These are phyloP conservation scores for Indri indri DNA, from an alignment of 2,113 vertebrate species.

Conservation along the genomic window DNA sequence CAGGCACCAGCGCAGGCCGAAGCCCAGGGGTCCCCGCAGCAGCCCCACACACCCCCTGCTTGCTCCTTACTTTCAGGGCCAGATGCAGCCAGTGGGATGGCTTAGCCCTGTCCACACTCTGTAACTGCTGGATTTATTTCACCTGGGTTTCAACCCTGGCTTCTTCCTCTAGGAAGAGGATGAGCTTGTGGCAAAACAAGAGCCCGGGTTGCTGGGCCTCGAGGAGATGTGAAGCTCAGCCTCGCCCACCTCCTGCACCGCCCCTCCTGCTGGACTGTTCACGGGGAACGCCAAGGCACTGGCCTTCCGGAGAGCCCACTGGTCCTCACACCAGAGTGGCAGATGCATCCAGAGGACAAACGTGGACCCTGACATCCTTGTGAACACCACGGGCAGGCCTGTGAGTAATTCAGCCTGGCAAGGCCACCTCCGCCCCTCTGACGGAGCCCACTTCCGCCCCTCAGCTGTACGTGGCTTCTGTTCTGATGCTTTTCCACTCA, in stretches of 20 bases:
- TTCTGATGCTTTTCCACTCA: background rate
- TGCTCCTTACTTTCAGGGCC: background rate
- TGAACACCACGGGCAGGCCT: background rate
- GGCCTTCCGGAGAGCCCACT: background rate
- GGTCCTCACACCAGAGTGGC: background rate
- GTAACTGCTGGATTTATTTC: background rate
- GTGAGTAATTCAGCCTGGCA: background rate
- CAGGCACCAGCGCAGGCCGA: background rate
- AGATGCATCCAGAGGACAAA: background rate
- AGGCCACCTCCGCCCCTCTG: background rate
- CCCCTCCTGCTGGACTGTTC: background rate
- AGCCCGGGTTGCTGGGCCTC: background rate
- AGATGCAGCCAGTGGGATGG: background rate
- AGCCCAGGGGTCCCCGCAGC: background rate
- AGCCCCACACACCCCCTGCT: background rate
- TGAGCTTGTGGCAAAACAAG: background rate
- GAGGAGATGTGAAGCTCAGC: background rate
- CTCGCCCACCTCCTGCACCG: background rate
- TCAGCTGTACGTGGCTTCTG: too few species aligned
- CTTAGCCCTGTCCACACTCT: background rate
- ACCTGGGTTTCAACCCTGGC: background rate
- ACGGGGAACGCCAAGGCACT: fast-evolving
- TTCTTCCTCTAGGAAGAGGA: background rate
- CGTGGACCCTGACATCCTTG: background rate
- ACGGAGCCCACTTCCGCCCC: background rate